A percentile compares a stretch with the other conserved stretches of the same genome.
Conservation (phyloP, 1,140 invertebrate genomes). For the Branchinecta lindahli region DNA sequence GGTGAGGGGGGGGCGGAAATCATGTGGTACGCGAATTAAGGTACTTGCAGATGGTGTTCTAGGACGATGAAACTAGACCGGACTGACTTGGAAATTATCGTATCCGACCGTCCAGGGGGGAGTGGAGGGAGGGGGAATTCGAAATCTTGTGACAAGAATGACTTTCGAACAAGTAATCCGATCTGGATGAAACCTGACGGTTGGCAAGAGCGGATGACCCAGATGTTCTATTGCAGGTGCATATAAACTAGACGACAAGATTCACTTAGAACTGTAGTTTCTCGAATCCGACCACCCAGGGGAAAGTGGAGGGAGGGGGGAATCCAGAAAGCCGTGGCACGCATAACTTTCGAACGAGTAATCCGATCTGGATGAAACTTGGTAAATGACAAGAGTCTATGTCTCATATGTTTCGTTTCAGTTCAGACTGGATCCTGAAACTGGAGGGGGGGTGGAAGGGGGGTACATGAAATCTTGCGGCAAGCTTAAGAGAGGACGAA, state of each 20-base stretch:
- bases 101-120: no score
- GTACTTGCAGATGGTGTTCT: no score
- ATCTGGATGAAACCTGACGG: neutral
- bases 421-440: neutral
- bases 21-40: no score
- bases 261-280: neutral
- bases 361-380: neutral
- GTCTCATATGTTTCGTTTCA: neutral
- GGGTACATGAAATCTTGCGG: neutral
- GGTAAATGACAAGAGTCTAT: neutral
- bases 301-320: neutral
- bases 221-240: neutral
- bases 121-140: neutral
- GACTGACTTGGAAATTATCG: no score
- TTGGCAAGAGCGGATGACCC: neutral
- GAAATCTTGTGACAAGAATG: neutral
- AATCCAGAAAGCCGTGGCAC: neutral
- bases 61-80: no score
- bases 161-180: neutral
- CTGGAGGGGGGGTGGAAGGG: neutral
- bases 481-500: neutral
- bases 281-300: neutral
- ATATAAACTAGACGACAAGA: neutral
- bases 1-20: no score
- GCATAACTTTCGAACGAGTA: neutral